phyloP scores from a whole-genome alignment of 2,797 vertebrate genomes.

The Paguma larvata region DNA sequence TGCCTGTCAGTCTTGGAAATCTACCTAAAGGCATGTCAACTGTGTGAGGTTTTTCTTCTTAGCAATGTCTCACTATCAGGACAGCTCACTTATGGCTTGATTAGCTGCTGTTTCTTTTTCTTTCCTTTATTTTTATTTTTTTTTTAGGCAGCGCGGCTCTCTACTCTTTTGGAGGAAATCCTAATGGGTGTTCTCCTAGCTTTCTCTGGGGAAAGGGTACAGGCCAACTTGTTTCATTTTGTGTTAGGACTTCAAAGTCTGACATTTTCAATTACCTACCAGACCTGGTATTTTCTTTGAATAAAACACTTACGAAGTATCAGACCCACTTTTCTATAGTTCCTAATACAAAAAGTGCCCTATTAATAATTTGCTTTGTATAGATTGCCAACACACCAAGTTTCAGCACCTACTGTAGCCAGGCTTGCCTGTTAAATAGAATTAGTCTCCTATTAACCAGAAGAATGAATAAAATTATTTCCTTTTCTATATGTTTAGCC shows the following conservation, averaged over 20 bases:
- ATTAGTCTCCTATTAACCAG: background rate
- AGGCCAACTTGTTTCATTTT: slow-evolving; percentile 50
- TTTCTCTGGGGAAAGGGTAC: slow-evolving; percentile 40
- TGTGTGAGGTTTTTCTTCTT: slow-evolving; percentile 9
- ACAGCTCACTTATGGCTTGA: slow-evolving; percentile 56
- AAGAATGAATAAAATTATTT: slow-evolving; percentile 57
- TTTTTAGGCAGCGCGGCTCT: background rate
- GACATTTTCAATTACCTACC: slow-evolving; percentile 70
- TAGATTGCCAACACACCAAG: background rate
- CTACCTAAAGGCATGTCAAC: slow-evolving; percentile 39
- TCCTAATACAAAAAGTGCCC: slow-evolving; percentile 14
- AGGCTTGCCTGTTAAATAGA: slow-evolving; percentile 20
- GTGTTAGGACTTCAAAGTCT: slow-evolving; percentile 31
- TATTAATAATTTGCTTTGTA: background rate
- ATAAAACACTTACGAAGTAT: slow-evolving; percentile 41
- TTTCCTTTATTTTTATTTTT: background rate
- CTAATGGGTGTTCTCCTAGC: background rate
- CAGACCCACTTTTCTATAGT: slow-evolving; percentile 29
- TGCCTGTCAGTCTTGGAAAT: background rate
- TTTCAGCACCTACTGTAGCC: background rate
- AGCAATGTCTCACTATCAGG: slow-evolving; percentile 32
- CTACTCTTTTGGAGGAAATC: slow-evolving; percentile 62
- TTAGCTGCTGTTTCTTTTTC: slow-evolving; percentile 43
- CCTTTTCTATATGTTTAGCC: slow-evolving; percentile 52
- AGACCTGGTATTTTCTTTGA: slow-evolving; percentile 62